Percentiles rank a stretch among this genome's conserved stretches.
Conservation (phyloP, 2,888 invertebrate genomes). For the Tetropium fuscum region DNA sequence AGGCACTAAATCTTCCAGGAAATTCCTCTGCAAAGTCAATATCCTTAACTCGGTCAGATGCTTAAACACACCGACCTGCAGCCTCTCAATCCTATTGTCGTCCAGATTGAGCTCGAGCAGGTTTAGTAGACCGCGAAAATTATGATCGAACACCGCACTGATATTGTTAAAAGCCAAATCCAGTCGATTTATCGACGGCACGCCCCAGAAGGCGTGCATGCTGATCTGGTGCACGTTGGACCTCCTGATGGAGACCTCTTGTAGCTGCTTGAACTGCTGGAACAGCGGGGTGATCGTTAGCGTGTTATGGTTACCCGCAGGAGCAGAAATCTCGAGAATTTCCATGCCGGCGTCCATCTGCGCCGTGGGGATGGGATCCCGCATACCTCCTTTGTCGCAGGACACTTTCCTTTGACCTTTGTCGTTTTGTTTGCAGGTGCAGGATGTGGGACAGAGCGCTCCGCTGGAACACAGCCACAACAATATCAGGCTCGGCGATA, state of each 20-base stretch:
- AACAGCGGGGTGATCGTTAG: conserved; percentile 65
- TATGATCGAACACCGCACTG: conserved; percentile 75
- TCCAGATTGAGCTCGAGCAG: conserved; percentile 79
- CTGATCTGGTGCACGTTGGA: conserved; percentile 84
- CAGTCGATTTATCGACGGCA: conserved; percentile 70
- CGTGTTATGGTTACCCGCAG: conserved; percentile 70
- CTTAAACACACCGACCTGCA: conserved; percentile 82
- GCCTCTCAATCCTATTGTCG: conserved; percentile 79
- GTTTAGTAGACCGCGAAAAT: conserved; percentile 82
- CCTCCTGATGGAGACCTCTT: conserved; percentile 78
- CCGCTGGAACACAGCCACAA: conserved; percentile 61
- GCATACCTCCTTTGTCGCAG: conserved; percentile 74
- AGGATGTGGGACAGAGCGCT: conserved; percentile 75
- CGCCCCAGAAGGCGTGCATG: conserved; percentile 85
- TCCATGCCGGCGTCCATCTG: conserved; percentile 75
- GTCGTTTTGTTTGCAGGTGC: conserved; percentile 72
- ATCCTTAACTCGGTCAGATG: conserved; percentile 78
- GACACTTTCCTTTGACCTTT: conserved; percentile 71
- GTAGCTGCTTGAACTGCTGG: conserved; percentile 68
- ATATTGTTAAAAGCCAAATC: conserved; percentile 83
- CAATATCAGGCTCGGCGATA: conserved; percentile 61
- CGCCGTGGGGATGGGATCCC: conserved; percentile 72
- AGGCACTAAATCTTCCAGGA: conserved; percentile 76
- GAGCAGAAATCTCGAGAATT: conserved; percentile 76
- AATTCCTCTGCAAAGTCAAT: conserved; percentile 76